These are phyloP conservation scores for Caiman crocodilus DNA, from an alignment of 2,797 vertebrate genomes.

Conservation along the genomic window DNA sequence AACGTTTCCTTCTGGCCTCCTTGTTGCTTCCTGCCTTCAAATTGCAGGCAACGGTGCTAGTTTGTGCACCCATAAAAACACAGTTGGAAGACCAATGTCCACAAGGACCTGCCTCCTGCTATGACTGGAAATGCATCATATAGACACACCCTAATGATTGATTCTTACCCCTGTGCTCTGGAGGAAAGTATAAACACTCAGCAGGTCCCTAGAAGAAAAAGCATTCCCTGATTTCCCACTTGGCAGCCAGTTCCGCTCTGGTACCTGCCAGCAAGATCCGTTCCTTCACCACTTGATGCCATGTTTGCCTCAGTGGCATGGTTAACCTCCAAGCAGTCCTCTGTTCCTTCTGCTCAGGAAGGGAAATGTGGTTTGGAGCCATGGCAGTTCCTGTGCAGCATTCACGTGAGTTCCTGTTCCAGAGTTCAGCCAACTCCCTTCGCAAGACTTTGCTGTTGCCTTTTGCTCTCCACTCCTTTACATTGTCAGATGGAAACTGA, in stretches of 20 bases:
- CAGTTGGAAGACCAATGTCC: background rate
- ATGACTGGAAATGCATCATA: background rate
- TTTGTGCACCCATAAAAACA: background rate
- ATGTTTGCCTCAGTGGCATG: background rate
- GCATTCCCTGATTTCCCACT: background rate
- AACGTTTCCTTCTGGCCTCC: background rate
- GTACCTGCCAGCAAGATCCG: background rate
- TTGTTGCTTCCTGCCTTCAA: background rate
- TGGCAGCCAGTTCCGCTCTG: background rate
- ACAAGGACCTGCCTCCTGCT: fast-evolving
- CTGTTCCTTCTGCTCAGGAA: background rate
- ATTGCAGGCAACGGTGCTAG: background rate
- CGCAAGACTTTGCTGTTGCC: background rate
- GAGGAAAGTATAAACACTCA: background rate
- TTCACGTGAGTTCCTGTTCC: background rate
- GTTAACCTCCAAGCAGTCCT: background rate
- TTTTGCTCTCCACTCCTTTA: background rate
- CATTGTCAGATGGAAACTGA: background rate
- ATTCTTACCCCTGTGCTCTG: background rate
- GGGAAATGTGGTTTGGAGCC: background rate
- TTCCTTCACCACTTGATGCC: background rate
- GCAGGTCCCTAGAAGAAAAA: background rate
- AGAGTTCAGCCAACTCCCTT: background rate
- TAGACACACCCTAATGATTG: fast-evolving
- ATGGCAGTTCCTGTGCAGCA: background rate